Conservation (phyloP, 2,113 vertebrate species). For the Passer domesticus region DNA sequence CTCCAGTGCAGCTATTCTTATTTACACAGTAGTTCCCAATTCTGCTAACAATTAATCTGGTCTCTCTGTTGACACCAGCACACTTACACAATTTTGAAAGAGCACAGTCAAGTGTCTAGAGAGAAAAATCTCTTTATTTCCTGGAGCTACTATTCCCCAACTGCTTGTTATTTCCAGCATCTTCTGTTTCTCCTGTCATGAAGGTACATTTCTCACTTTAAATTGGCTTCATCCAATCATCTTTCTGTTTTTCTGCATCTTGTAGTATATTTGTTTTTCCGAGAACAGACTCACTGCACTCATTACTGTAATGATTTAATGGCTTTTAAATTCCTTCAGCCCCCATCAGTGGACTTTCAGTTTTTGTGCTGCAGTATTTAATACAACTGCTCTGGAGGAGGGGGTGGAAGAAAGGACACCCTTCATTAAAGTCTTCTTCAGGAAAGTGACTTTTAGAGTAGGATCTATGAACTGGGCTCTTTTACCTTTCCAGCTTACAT, state of each 20-base stretch:
- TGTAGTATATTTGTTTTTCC: neutral
- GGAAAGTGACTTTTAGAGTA: neutral
- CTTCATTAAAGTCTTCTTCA: neutral
- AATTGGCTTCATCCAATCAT: neutral
- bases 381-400: neutral
- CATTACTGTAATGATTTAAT: constrained; percentile 17
- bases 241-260: neutral
- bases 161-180: constrained; percentile 14
- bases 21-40: constrained; percentile 8
- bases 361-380: constrained; percentile 1
- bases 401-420: neutral
- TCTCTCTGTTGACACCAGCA: neutral
- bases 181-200: constrained; percentile 4
- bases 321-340: neutral
- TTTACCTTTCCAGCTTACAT: neutral
- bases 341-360: neutral
- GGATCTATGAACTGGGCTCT: neutral
- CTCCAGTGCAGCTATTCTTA: neutral
- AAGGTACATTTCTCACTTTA: constrained; percentile 3
- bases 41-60: constrained; percentile 24
- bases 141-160: neutral
- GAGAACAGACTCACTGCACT: neutral
- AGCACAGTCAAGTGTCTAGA: neutral
- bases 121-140: constrained; percentile 8
- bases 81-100: neutral